A percentile compares a stretch with the other conserved stretches of the same genome.
Evolutionary conservation across 2,113 vertebrate species (phyloP).

Genomic region (Lycocorax pyrrhopterus): DNA sequence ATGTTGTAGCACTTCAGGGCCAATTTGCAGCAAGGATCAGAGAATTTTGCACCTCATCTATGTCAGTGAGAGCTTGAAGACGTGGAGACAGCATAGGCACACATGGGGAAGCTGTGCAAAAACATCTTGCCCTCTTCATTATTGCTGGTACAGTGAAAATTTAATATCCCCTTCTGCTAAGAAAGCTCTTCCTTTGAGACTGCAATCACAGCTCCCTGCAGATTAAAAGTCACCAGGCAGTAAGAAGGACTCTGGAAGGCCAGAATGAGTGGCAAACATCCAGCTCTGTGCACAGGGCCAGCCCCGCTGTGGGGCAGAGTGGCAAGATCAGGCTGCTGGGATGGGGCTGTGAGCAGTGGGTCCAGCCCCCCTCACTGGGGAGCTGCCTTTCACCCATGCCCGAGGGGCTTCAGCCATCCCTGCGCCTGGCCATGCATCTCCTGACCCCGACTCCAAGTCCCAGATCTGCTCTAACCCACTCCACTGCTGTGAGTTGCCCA

Average conservation of each 20-base stretch:
- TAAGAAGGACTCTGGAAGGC: not conserved
- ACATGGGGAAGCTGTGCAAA: not conserved
- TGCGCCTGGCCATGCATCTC: not conserved
- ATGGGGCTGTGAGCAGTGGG: no score
- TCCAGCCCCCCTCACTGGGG: rapidly evolving
- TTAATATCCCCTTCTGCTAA: not conserved
- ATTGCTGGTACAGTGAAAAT: not conserved
- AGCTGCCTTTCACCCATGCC: not conserved
- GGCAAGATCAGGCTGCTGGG: not conserved
- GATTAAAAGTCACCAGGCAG: not conserved
- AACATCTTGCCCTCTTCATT: not conserved
- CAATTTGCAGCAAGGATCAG: conserved; percentile 52
- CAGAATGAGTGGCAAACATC: not conserved
- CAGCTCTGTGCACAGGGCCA: rapidly evolving
- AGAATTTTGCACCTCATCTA: conserved; percentile 29
- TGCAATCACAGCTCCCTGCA: not conserved
- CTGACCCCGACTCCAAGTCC: rapidly evolving
- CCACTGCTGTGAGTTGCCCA: rapidly evolving
- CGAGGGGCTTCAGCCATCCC: not conserved
- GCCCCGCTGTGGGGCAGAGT: rapidly evolving
- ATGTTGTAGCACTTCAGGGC: conserved; percentile 47
- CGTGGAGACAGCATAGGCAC: not conserved
- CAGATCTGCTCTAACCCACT: rapidly evolving
- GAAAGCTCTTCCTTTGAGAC: not conserved
- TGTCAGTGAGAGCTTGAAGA: not conserved